Evolutionary conservation across 2,113 vertebrate species (phyloP).

Genomic region (Meles meles): DNA sequence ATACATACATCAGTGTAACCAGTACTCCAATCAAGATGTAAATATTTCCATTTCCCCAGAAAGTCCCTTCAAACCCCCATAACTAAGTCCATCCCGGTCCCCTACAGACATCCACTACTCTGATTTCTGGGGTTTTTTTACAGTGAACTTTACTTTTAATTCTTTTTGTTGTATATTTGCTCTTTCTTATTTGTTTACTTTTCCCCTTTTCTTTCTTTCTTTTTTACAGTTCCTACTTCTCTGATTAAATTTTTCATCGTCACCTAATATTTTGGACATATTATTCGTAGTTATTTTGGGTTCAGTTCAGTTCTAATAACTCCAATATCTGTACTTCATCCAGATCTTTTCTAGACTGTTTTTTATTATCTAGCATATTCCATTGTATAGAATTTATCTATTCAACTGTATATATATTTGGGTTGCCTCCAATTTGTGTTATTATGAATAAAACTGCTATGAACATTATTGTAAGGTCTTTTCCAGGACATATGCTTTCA

Average conservation of each 20-base stretch:
- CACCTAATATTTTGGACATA: background rate
- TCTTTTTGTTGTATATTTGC: background rate
- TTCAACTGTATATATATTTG: background rate
- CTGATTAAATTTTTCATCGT: background rate
- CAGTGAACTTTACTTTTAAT: background rate
- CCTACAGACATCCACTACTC: background rate
- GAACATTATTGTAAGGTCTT: background rate
- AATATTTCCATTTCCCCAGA: background rate
- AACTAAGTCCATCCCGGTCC: background rate
- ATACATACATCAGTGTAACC: background rate
- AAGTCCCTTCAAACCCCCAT: background rate
- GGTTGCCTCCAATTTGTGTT: background rate
- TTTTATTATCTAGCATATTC: background rate
- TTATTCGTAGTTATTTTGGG: background rate
- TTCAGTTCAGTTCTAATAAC: background rate
- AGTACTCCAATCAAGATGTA: background rate
- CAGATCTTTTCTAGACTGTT: background rate
- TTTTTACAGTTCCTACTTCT: background rate
- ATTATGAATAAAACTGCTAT: slow-evolving; percentile 12
- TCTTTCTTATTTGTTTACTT: background rate
- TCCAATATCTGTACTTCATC: background rate
- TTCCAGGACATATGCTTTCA: background rate
- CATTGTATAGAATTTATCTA: background rate
- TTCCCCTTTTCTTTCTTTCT: background rate
- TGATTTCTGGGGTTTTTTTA: background rate